Evolutionary conservation across 2,113 vertebrate genomes (phyloP).

Genomic region (Zeus faber): DNA sequence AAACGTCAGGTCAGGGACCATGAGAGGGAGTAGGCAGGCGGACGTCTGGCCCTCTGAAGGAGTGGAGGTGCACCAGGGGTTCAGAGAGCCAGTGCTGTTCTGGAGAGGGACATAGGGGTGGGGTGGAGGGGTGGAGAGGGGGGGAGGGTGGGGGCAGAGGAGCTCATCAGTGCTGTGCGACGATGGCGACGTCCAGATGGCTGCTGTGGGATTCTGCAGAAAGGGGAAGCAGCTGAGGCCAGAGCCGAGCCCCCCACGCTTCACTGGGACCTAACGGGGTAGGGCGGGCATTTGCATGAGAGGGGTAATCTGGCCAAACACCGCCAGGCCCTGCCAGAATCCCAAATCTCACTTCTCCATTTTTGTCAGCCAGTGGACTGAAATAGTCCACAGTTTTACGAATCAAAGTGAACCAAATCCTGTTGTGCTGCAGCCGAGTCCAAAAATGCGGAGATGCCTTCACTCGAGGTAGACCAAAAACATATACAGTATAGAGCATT

Average conservation of each 20-base stretch:
- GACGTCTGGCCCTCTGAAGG: constrained; percentile 34
- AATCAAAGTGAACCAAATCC: constrained; percentile 26
- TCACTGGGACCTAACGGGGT: constrained; percentile 82
- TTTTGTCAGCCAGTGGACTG: constrained; percentile 43
- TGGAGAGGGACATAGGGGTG: constrained; percentile 43
- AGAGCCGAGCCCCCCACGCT: constrained; percentile 73
- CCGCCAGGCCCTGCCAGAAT: constrained; percentile 82
- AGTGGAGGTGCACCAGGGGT: constrained; percentile 65
- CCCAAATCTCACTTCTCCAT: constrained; percentile 93
- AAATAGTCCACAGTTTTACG: constrained; percentile 41
- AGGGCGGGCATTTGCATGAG: constrained; percentile 91
- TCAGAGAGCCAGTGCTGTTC: constrained; percentile 59
- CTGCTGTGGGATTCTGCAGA: constrained; percentile 77
- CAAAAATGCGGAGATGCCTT: constrained; percentile 2
- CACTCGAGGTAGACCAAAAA: not conserved
- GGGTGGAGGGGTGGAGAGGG: constrained; percentile 6
- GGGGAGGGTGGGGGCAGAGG: constrained; percentile 44
- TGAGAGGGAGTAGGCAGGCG: constrained; percentile 9
- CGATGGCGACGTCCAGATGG: constrained; percentile 82
- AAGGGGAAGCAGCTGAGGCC: constrained; percentile 91
- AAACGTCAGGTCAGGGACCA: too few species aligned
- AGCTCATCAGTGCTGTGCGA: constrained; percentile 71
- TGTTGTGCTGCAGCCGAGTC: constrained; percentile 19
- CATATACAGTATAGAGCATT: too few species aligned
- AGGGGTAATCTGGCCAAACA: constrained; percentile 89